phyloP scores from a whole-genome alignment of 2,113 vertebrate genomes.

The Crotalus helleri region DNA sequence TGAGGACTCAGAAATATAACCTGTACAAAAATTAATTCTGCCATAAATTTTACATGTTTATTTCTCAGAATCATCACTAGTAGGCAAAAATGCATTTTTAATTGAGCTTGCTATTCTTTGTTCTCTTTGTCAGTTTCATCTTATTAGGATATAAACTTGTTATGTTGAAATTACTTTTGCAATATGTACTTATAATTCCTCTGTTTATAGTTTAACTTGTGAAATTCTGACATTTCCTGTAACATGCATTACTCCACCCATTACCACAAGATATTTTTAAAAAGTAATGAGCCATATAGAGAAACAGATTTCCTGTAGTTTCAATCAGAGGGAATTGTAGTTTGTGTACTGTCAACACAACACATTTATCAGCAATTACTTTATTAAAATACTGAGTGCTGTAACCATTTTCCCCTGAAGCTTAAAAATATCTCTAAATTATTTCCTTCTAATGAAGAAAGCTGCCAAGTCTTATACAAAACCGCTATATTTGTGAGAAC shows the following conservation, averaged over 20 bases:
- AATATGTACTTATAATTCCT: neutral
- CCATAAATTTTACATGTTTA: neutral
- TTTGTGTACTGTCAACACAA: neutral
- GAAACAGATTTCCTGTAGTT: neutral
- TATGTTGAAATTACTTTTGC: constrained; percentile 8
- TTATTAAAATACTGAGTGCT: neutral
- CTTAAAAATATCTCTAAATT: neutral
- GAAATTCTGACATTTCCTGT: constrained; percentile 3
- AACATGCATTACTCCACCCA: neutral
- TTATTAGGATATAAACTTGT: neutral
- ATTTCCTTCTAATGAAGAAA: neutral
- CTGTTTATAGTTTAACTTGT: constrained; percentile 3
- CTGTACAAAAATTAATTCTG: neutral
- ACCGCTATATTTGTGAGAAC: neutral
- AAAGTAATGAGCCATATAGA: constrained; percentile 4
- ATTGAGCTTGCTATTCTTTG: neutral
- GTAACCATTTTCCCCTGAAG: neutral
- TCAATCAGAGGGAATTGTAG: neutral
- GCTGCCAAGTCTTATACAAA: neutral
- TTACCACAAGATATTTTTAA: neutral
- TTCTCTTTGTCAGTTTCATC: constrained; percentile 8
- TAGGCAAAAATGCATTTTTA: neutral
- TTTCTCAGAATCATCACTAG: neutral
- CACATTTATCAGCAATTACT: neutral
- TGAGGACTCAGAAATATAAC: neutral